Base-by-base conservation (phyloP, 2,113 vertebrate species). In the Dendropsophus ebraccatus region DNA sequence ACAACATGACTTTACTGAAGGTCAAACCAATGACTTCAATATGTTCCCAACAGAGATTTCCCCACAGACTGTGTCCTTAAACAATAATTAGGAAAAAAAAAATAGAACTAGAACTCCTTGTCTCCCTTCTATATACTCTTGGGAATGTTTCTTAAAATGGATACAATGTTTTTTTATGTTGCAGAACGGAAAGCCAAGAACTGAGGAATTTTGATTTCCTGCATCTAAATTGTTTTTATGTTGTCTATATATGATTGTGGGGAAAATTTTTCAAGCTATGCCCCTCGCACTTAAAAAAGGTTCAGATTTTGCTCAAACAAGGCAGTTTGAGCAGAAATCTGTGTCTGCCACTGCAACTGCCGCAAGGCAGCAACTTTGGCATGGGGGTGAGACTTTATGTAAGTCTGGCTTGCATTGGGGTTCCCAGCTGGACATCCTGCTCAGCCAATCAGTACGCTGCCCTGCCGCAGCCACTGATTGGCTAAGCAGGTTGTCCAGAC, bases 41-140 rank as follows among this genome's bases (percentile, higher is more conserved):
- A 69, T 35, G 30, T 69, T 70, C 35, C 67, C 17, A 21, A 70
- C 67, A 37, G 32, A 70, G 37, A 70, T 70, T 70, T 70, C 67
- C 67, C 35, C 30, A 19, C 35, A 70, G 67, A 37, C 67, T 70
- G 35, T 37, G 67, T 23, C 35, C 19, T 41, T 70, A 41, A 70
- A 41, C 67, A 70, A 41, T 70, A 37, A 70, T 70, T 37, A 41
- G 67, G n/a, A n/a, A n/a, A n/a, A n/a, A n/a, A n/a, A n/a, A 70
- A 41, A 70, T 37, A 41, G 41, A 70, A 70, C 2, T 10, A 23
- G 32, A 70, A 70, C n/a, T 11, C 35, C 21, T 70, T 70, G 23
- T 41, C 21, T 70, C 67, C 28, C 30, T 70, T 7, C 67, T 41
- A 10, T 70, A 7, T 23, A 70, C 67, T 30, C 19, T 10, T 41